Conservation (phyloP, 2,797 vertebrate genomes). For the Huso huso region DNA sequence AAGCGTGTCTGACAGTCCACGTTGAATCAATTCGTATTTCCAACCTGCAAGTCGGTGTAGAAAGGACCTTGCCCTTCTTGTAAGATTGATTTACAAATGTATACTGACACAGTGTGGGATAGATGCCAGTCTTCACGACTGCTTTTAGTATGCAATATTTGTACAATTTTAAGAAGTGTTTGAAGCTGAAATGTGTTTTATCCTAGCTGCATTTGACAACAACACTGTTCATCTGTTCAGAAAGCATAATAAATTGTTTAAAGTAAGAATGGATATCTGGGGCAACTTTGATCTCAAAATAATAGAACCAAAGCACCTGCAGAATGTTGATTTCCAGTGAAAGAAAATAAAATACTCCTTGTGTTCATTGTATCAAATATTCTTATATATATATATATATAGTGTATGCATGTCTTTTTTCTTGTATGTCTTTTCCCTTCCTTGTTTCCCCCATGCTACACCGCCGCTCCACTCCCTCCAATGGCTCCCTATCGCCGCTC, state of each 20-base stretch:
- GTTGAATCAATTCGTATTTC: conserved; percentile 37
- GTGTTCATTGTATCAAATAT: not conserved
- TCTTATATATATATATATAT: too few relatives aligned
- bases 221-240: not conserved
- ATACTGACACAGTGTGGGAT: conserved; percentile 14
- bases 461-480: too few relatives aligned
- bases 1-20: conserved; percentile 30
- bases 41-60: conserved; percentile 19
- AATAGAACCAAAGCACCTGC: not conserved
- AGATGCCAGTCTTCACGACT: conserved; percentile 4
- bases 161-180: not conserved
- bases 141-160: not conserved
- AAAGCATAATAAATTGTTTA: not conserved
- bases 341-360: not conserved
- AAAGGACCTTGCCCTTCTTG: conserved; percentile 14
- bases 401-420: too few relatives aligned
- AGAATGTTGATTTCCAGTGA: not conserved
- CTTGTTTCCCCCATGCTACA: too few relatives aligned
- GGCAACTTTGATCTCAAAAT: conserved; percentile 1
- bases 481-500: too few relatives aligned
- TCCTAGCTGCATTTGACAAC: not conserved
- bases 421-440: too few relatives aligned
- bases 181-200: conserved; percentile 1
- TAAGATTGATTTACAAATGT: conserved; percentile 18
- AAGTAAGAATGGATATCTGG: not conserved